phyloP scores from a whole-genome alignment of 2,797 vertebrate species.

The Karalla daura region DNA sequence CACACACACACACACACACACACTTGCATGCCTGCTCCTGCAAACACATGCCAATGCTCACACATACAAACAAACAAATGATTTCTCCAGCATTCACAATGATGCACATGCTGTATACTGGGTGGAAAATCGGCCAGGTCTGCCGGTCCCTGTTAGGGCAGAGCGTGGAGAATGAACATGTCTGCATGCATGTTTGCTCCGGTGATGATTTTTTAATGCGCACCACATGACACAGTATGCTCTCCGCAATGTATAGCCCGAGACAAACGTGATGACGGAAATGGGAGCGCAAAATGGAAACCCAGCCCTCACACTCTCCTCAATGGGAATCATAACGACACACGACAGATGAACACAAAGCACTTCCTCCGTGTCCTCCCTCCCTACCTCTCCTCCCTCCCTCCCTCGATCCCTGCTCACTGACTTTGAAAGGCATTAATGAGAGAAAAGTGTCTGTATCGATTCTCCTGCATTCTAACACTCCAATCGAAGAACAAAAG shows the following conservation, averaged over 20 bases:
- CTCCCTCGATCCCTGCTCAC: slow-evolving; percentile 4
- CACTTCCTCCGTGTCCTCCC: not conserved
- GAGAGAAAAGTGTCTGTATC: slow-evolving; percentile 59
- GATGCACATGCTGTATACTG: not conserved
- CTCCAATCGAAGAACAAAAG: slow-evolving; percentile 57
- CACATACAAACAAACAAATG: slow-evolving; percentile 5
- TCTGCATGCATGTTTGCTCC: slow-evolving; percentile 7
- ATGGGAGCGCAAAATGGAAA: not conserved
- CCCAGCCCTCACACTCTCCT: not conserved
- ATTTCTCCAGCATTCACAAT: slow-evolving; percentile 5
- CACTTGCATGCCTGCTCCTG: slow-evolving; percentile 8
- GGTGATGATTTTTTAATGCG: slow-evolving; percentile 27
- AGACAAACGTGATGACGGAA: not conserved
- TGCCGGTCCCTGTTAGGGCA: slow-evolving; percentile 11
- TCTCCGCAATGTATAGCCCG: slow-evolving; percentile 7
- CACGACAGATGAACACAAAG: slow-evolving; percentile 23
- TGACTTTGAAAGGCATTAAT: slow-evolving; percentile 58
- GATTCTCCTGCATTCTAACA: slow-evolving; percentile 58
- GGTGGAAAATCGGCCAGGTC: slow-evolving; percentile 1
- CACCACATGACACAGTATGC: slow-evolving; percentile 6
- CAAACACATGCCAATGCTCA: slow-evolving; percentile 20
- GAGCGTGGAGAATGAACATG: too few species aligned
- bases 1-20: slow-evolving; percentile 9
- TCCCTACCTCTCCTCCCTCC: not conserved
- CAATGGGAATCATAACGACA: slow-evolving; percentile 3